Evolutionary conservation across 2,113 vertebrate genomes (phyloP).

Genomic region (Cettia cetti): DNA sequence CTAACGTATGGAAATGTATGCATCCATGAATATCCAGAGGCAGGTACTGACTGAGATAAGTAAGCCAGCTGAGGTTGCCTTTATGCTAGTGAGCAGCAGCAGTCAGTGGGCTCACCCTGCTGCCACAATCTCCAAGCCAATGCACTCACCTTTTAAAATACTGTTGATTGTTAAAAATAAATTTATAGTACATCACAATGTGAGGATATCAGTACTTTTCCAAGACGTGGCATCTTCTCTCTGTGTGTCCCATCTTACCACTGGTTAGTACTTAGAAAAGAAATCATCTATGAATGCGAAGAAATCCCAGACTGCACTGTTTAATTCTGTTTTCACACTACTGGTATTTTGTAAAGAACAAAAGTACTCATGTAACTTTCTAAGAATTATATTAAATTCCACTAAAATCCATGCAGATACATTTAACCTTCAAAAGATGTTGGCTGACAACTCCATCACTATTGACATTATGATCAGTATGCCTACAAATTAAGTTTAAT

Average conservation of each 20-base stretch:
- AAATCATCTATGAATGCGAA: neutral
- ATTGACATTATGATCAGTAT: neutral
- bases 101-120: neutral
- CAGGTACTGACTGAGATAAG: neutral
- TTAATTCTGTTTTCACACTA: neutral
- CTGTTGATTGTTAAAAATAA: neutral
- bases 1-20: neutral
- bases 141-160: neutral
- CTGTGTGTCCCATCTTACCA: neutral
- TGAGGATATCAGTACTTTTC: neutral
- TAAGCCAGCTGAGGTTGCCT: neutral
- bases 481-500: neutral
- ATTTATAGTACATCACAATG: neutral
- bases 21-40: neutral
- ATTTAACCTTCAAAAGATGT: neutral
- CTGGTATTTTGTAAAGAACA: neutral
- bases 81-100: neutral
- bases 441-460: neutral
- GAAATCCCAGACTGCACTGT: neutral
- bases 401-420: neutral
- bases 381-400: neutral
- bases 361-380: neutral
- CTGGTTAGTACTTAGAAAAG: neutral
- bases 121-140: neutral
- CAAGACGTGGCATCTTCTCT: neutral